Evolutionary conservation across 2,888 invertebrate genomes (phyloP).

Genomic region (Lutraria lutraria): DNA sequence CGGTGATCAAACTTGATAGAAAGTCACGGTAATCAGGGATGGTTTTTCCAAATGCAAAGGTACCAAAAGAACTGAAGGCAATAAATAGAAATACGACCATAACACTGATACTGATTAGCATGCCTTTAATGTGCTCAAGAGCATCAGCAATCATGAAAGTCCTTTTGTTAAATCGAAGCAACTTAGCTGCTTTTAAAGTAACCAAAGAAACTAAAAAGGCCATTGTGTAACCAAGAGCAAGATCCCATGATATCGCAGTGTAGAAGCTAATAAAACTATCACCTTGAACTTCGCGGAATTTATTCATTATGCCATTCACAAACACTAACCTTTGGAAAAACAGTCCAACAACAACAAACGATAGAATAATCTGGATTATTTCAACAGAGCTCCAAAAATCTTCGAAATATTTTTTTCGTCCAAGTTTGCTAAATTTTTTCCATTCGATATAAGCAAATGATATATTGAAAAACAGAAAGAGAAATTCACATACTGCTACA

Average conservation of each 20-base stretch:
- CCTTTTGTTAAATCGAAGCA: conserved; percentile 74
- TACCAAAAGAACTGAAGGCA: conserved; percentile 71
- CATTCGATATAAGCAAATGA: conserved; percentile 71
- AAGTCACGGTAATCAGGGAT: conserved; percentile 66
- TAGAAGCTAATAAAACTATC: conserved; percentile 75
- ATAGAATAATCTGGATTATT: conserved; percentile 69
- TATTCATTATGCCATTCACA: conserved; percentile 61
- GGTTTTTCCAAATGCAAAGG: conserved; percentile 67
- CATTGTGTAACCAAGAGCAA: conserved; percentile 70
- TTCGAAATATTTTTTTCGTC: conserved; percentile 68
- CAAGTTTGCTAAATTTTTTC: conserved; percentile 62
- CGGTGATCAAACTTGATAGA: conserved; percentile 56
- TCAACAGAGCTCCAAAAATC: conserved; percentile 76
- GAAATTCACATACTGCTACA: conserved; percentile 69
- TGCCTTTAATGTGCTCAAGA: conserved; percentile 52
- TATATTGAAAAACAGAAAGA: conserved; percentile 71
- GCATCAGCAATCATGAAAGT: conserved; percentile 70
- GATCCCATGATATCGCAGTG: conserved; percentile 72
- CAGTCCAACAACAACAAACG: conserved; percentile 70
- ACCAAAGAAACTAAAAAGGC: conserved; percentile 72
- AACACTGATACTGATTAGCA: conserved; percentile 64
- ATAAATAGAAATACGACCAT: conserved; percentile 60
- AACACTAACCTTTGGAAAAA: conserved; percentile 73
- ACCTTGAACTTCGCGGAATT: conserved; percentile 55
- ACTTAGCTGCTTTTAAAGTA: conserved; percentile 75